phyloP scores from a whole-genome alignment of 2,113 vertebrate genomes.

The Chaetorhynchus papuensis region DNA sequence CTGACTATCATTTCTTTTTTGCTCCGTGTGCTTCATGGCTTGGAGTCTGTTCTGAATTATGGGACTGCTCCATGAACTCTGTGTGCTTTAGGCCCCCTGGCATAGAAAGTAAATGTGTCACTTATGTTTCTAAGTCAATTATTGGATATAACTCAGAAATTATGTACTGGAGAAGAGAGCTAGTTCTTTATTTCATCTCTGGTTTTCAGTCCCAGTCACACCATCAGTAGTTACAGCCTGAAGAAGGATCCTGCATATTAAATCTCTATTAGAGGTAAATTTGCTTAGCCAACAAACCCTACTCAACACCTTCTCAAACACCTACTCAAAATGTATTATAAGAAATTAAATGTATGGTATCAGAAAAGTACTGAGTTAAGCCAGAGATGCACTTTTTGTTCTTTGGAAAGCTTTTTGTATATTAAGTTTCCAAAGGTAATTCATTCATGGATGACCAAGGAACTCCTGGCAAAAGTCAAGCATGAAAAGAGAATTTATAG shows the following conservation, averaged over 20 bases:
- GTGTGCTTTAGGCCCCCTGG: not conserved
- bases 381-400: not conserved
- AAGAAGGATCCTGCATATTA: not conserved
- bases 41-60: not conserved
- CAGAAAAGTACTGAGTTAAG: constrained; percentile 24
- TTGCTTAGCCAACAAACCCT: not conserved
- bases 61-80: not conserved
- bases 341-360: not conserved
- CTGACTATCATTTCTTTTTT: not conserved
- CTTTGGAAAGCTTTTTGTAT: not conserved
- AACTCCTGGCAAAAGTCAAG: not conserved
- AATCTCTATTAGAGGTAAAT: constrained; percentile 11
- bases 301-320: not conserved
- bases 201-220: constrained; percentile 2
- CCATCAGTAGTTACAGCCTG: not conserved
- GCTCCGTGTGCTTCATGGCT: not conserved
- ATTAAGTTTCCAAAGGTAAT: not conserved
- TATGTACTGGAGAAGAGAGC: not conserved
- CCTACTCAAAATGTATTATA: not conserved
- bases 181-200: constrained; percentile 18
- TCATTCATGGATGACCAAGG: not conserved
- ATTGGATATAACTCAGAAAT: not conserved
- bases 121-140: not conserved
- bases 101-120: not conserved
- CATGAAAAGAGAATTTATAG: not conserved